phyloP scores from a whole-genome alignment of 2,797 vertebrate species.

The Crax fasciolata region DNA sequence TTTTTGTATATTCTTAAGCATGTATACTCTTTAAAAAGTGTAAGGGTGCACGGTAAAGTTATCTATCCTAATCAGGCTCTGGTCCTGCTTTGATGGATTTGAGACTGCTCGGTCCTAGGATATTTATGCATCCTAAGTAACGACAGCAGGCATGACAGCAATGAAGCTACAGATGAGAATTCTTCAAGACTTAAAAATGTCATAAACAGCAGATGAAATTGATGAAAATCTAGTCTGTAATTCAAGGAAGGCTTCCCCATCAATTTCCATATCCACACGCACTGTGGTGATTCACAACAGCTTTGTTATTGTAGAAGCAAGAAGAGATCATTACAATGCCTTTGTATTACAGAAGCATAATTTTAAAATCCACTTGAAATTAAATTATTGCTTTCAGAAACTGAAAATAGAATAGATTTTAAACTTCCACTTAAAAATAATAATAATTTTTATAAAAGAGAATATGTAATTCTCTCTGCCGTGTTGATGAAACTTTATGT shows the following conservation, averaged over 20 bases:
- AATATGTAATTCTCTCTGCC: constrained; percentile 26
- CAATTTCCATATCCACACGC: not conserved
- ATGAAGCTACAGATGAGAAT: not conserved
- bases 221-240: not conserved
- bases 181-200: not conserved
- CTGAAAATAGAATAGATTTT: constrained; percentile 39
- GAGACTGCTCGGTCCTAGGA: not conserved
- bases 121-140: not conserved
- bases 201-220: not conserved
- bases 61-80: not conserved
- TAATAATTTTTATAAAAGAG: constrained; percentile 38
- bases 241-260: constrained; percentile 16
- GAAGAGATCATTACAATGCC: not conserved
- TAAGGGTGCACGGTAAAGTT: not conserved
- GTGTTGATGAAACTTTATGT: constrained; percentile 14
- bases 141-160: not conserved
- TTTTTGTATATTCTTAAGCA: not conserved
- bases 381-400: constrained; percentile 34
- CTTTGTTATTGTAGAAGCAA: constrained; percentile 8
- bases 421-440: constrained; percentile 22
- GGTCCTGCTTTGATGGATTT: not conserved
- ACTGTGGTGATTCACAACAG: not conserved
- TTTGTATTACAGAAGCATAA: constrained; percentile 31
- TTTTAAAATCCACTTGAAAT: constrained; percentile 44
- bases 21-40: not conserved